Base-by-base conservation (phyloP, 2,888 invertebrate genomes). In the Troides helena region DNA sequence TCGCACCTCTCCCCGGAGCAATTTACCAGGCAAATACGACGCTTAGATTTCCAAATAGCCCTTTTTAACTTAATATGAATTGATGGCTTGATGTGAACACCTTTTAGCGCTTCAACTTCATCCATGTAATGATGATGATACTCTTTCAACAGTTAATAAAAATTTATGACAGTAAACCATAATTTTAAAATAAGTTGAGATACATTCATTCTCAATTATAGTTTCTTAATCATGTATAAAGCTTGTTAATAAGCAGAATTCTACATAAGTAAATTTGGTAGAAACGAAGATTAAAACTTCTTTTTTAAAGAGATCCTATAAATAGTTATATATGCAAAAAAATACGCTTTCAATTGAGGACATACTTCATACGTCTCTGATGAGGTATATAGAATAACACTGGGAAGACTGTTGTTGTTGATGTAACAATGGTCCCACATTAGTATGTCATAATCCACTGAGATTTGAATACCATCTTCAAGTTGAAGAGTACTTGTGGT, bases 41-140 rank as follows among this genome's bases (percentile, higher is more conserved):
- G 61, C 61, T 69, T 43, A 65, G 56, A 61, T 61, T 65, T 61
- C 56, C 53, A 53, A 65, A 69, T 61, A 69, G 61, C 43, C 69
- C 61, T 65, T 69, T 69, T 69, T 65, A 65, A 69, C 61, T 69
- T 69, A 69, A 69, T 69, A 56, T 65, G 30, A 65, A 69, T 69
- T 69, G 69, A 69, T 69, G 65, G 25, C 23, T 36, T 61, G 60
- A 69, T 64, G 64, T 60, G 53, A 17, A 62, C 39, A 64, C n/a
- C 14, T 60, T 64, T 60, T 56, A 56, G 39, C 23, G 23, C n/a
- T 58, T 25, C 23, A 25, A 25, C n/a, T 53, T n/a, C 18, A 53
- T n/a, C n/a, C 53, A n/a, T 18, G 18, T 53, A 53, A n/a, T 8
- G 53, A n/a, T 53, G 53, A 53, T 53, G 53, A 53, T 53, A n/a